Percentiles rank a stretch among this genome's conserved stretches.
Conservation (phyloP, 2,113 vertebrate genomes). For the Ictalurus punctatus region DNA sequence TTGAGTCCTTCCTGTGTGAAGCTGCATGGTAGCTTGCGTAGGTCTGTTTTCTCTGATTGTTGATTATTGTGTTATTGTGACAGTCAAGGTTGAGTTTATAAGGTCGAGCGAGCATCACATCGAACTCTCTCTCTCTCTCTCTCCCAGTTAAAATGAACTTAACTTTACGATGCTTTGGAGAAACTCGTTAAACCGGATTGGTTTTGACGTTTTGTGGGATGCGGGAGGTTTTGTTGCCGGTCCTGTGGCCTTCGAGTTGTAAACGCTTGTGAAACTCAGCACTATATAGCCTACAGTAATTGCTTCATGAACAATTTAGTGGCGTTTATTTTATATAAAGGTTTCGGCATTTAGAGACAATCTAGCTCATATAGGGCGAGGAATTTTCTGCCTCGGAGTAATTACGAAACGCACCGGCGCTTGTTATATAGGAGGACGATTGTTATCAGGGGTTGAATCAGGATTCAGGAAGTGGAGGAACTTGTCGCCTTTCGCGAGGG, state of each 20-base stretch:
- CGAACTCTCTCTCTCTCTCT: neutral
- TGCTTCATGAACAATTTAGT: slow-evolving; percentile 4
- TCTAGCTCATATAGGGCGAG: neutral
- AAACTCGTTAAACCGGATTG: slow-evolving; percentile 1
- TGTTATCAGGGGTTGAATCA: neutral
- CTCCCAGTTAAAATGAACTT: neutral
- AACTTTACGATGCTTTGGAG: neutral
- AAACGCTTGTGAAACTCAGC: neutral
- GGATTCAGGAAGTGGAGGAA: neutral
- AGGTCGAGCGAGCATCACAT: neutral
- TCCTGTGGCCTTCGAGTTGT: neutral
- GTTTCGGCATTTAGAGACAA: neutral
- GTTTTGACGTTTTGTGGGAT: neutral
- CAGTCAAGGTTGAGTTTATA: too few species aligned
- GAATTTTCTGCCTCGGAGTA: neutral
- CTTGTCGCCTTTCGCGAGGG: neutral
- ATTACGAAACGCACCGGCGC: neutral
- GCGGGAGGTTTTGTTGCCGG: neutral
- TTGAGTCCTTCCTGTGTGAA: neutral
- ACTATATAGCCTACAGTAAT: neutral
- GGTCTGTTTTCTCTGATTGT: neutral
- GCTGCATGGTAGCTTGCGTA: neutral
- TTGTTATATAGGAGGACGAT: neutral
- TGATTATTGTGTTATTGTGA: neutral
- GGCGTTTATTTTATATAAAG: slow-evolving; percentile 5